Percentiles rank a stretch among this genome's conserved stretches.
phyloP scores from a whole-genome alignment of 2,113 vertebrate species.

The Columbina picui region DNA sequence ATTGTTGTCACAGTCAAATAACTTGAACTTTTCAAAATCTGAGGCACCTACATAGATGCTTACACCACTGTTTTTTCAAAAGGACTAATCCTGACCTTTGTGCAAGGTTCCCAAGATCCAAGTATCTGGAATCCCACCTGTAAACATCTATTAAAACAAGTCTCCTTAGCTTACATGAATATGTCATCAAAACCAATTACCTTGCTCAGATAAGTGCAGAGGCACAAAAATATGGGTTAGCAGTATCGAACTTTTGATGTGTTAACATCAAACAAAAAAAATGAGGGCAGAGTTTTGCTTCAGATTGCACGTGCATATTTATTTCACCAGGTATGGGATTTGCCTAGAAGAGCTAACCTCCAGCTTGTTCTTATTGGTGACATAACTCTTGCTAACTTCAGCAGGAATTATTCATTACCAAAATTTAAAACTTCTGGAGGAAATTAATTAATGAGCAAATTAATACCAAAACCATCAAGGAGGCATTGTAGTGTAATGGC shows the following conservation, averaged over 20 bases:
- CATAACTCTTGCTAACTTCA: background rate
- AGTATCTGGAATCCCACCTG: background rate
- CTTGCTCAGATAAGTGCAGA: background rate
- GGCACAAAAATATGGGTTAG: background rate
- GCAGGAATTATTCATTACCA: background rate
- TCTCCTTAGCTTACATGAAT: background rate
- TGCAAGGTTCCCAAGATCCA: background rate
- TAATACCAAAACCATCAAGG: background rate
- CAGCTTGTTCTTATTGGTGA: fast-evolving
- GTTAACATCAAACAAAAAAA: background rate
- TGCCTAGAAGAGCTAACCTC: background rate
- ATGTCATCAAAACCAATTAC: background rate
- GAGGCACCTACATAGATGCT: background rate
- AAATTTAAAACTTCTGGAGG: background rate
- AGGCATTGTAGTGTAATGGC: background rate
- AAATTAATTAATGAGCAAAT: background rate
- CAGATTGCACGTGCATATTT: background rate
- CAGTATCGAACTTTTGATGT: background rate
- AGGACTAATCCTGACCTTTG: background rate
- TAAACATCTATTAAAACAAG: background rate
- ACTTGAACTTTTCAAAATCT: background rate
- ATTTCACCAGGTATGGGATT: background rate
- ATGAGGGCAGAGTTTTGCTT: background rate
- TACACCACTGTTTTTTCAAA: background rate
- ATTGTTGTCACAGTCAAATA: background rate